phyloP scores from a whole-genome alignment of 2,797 vertebrate species.

The Zalophus californianus region DNA sequence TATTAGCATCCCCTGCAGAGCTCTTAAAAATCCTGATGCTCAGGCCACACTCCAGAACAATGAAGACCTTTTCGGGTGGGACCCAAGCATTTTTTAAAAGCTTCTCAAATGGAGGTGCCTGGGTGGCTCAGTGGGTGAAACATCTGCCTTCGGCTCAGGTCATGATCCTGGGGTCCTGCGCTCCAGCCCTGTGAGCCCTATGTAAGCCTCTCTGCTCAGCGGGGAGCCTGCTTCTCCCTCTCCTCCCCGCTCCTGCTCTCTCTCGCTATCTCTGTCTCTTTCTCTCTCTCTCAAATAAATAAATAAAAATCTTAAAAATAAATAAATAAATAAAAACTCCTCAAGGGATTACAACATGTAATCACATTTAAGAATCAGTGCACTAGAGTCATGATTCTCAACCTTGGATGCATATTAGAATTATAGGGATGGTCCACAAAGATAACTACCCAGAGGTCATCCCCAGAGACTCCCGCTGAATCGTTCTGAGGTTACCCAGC shows the following conservation, averaged over 20 bases:
- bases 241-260: neutral
- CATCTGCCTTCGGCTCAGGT: neutral
- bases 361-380: neutral
- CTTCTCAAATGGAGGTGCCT: neutral
- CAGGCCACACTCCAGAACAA: neutral
- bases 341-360: neutral
- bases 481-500: neutral
- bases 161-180: neutral
- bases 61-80: neutral
- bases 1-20: neutral
- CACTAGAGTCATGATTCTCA: neutral
- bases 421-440: neutral
- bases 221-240: neutral
- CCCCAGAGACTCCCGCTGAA: neutral
- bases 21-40: neutral
- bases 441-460: neutral
- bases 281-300: neutral
- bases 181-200: neutral
- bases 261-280: neutral
- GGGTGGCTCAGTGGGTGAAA: neutral
- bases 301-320: neutral
- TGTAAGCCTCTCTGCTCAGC: neutral
- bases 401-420: neutral
- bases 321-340: neutral
- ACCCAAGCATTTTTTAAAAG: neutral